Evolutionary conservation across 2,888 invertebrate genomes (phyloP), one percentile per base, ranked within the genome.

Genomic region (Campopleginae sp.): DNA sequence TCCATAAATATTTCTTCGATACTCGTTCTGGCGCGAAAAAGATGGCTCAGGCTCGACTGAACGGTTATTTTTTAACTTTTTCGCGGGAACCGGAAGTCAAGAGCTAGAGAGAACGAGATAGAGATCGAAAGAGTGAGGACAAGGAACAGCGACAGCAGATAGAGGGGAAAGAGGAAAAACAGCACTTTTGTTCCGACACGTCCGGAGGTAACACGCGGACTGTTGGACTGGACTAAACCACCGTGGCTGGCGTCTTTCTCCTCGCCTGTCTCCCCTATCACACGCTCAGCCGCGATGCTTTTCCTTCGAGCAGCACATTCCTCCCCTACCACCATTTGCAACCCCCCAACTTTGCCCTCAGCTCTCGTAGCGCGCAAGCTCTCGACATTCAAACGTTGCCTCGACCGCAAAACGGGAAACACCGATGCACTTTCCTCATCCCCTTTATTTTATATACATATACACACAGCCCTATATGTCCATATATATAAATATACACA

Each of bases 171-270:
- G 78, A 76, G 75, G 72, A 74, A 79, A 86, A 85, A 85, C 88
- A 85, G 63, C 88, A 86, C 87, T 87, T 86, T 82, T 88, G 86
- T 87, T 88, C 80, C 84, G 82, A 82, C 72, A 71, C 90, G 88
- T 88, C 86, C 88, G 88, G 88, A 86, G 89, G 88, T 89, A 90
- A 90, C 91, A 91, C 92, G 91, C 92, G 92, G 91, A 91, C 91
- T 91, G 89, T 68, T 87, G 87, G 84, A 86, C 88, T 88, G 90
- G 85, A 85, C 89, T 90, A 87, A 88, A 89, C 89, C 90, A 83
- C 88, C 88, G 89, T 87, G 86, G 87, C 86, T 87, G 86, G 87
- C 86, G 86, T 85, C 86, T 86, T 81, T 88, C 87, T 82, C 83
- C 80, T 77, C 66, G 72, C 79, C 27, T 58, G 66, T 78, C 74